phyloP scores from a whole-genome alignment of 2,113 vertebrate species.

The Tragelaphus strepsiceros region DNA sequence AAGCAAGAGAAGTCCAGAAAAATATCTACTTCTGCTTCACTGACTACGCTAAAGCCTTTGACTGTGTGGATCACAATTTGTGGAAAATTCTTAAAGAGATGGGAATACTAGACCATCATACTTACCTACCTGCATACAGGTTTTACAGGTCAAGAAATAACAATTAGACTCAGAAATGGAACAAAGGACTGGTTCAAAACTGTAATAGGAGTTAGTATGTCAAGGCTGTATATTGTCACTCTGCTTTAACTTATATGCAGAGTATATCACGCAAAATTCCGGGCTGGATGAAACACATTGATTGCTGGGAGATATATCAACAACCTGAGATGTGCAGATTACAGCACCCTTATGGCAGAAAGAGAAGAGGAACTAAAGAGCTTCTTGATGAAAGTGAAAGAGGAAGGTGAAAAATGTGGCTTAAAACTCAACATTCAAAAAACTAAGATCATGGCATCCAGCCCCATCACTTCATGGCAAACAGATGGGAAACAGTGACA shows the following conservation, averaged over 20 bases:
- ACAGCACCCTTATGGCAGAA: not conserved
- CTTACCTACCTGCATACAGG: not conserved
- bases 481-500: not conserved
- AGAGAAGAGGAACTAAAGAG: not conserved
- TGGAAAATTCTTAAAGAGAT: not conserved
- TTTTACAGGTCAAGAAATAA: not conserved
- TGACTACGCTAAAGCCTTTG: not conserved
- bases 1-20: not conserved
- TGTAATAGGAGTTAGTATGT: not conserved
- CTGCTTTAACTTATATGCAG: not conserved
- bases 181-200: not conserved
- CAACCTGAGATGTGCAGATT: not conserved
- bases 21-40: not conserved
- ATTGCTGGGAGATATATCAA: not conserved
- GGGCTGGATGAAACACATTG: not conserved
- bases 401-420: not conserved
- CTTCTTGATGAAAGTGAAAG: not conserved
- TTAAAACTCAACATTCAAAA: not conserved
- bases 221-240: not conserved
- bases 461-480: not conserved
- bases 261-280: not conserved
- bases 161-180: not conserved
- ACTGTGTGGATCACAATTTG: not conserved
- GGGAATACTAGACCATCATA: not conserved
- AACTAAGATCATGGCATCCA: not conserved